Conservation (phyloP, 2,113 vertebrate species). For the Cervus canadensis region DNA sequence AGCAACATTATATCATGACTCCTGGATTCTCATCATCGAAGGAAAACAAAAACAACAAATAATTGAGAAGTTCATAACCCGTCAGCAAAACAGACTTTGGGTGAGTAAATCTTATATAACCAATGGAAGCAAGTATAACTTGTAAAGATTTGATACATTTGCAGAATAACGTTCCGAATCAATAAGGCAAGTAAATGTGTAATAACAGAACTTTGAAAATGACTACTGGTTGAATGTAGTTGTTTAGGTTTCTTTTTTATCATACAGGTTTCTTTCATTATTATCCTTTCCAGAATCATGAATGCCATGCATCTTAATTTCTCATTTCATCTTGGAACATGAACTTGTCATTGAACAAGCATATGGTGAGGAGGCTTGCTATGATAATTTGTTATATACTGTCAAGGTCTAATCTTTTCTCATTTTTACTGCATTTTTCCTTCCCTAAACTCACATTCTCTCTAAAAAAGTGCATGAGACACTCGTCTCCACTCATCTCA, state of each 20-base stretch:
- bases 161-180: not conserved
- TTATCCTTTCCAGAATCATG: conserved; percentile 24
- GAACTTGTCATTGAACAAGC: conserved; percentile 42
- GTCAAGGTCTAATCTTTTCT: conserved; percentile 29
- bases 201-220: conserved; percentile 13
- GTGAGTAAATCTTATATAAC: conserved; percentile 40
- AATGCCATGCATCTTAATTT: conserved; percentile 48
- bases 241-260: not conserved
- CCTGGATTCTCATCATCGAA: conserved; percentile 25
- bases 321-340: conserved; percentile 39
- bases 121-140: not conserved
- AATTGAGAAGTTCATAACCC: conserved; percentile 42
- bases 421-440: conserved; percentile 37
- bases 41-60: conserved; percentile 53
- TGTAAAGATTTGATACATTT: not conserved
- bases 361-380: conserved; percentile 52
- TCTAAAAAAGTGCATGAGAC: not conserved
- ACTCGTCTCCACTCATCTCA: not conserved
- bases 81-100: conserved; percentile 1
- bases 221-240: not conserved
- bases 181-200: not conserved
- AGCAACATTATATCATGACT: conserved; percentile 55
- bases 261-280: not conserved
- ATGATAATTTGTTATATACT: conserved; percentile 23
- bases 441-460: not conserved